A percentile compares a stretch with the other conserved stretches of the same genome.
These are phyloP conservation scores for Galagoides demidoff DNA, from an alignment of 2,797 vertebrate species.

Conservation along the genomic window DNA sequence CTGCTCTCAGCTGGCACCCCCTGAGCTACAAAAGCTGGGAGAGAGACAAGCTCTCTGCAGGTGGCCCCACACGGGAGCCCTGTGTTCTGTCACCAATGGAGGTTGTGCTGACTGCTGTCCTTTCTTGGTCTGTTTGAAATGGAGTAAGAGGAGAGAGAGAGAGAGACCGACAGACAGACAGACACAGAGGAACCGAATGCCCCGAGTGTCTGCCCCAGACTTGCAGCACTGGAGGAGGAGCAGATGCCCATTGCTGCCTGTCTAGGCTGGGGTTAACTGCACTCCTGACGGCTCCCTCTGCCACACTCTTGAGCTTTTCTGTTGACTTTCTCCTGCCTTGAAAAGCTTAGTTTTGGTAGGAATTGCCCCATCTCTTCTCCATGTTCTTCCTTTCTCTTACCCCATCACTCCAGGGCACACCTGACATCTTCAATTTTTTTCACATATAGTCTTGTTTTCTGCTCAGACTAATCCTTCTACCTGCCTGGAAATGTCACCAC, in stretches of 20 bases:
- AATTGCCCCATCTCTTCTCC: not conserved
- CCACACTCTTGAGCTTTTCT: not conserved
- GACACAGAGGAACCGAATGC: too few species aligned
- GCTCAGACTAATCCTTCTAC: not conserved
- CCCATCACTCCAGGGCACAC: not conserved
- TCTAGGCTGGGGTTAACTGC: too few species aligned
- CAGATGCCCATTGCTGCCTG: not conserved
- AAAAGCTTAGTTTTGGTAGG: not conserved
- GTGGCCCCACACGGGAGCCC: not conserved
- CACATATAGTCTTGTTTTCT: not conserved
- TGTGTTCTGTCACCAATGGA: too few species aligned
- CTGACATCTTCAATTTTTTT: rapidly evolving
- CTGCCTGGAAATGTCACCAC: not conserved
- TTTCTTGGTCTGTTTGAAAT: not conserved
- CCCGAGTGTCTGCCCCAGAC: not conserved
- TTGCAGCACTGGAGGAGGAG: not conserved
- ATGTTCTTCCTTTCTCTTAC: not conserved
- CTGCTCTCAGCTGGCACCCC: too few species aligned
- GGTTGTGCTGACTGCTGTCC: not conserved
- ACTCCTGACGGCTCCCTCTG: too few species aligned
- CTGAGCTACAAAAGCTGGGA: not conserved
- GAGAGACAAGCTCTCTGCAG: not conserved
- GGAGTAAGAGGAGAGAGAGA: not conserved
- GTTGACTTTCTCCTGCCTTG: not conserved
- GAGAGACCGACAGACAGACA: not conserved